A percentile compares a stretch with the other conserved stretches of the same genome.
phyloP scores from a whole-genome alignment of 2,797 vertebrate species.

The Anabacerthia variegaticeps region DNA sequence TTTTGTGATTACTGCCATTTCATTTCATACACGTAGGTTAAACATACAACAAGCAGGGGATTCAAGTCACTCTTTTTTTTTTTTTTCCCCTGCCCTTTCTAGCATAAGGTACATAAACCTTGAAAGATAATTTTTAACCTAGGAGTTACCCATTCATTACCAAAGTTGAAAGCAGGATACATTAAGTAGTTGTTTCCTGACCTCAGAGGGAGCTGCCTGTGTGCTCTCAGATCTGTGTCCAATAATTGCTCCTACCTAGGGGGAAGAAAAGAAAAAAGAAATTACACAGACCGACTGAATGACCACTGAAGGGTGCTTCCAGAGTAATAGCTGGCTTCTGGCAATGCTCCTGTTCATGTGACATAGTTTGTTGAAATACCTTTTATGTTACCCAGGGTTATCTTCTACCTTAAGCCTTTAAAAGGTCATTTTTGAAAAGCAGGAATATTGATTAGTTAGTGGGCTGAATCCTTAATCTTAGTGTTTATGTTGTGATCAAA shows the following conservation, averaged over 20 bases:
- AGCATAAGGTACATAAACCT: conserved; percentile 52
- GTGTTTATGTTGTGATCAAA: not conserved
- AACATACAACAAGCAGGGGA: not conserved
- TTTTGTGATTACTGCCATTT: not conserved
- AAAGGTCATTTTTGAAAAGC: conserved; percentile 4
- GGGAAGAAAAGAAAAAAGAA: conserved; percentile 22
- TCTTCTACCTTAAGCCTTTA: not conserved
- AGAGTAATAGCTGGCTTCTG: conserved; percentile 35
- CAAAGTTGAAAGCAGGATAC: conserved; percentile 44
- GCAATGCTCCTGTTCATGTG: conserved; percentile 7
- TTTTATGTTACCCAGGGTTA: not conserved
- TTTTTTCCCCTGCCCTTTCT: not conserved
- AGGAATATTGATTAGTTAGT: not conserved
- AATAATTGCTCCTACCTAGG: conserved; percentile 47
- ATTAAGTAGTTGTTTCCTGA: conserved; percentile 56
- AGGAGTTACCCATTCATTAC: conserved; percentile 70
- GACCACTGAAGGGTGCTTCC: conserved; percentile 1
- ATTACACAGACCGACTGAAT: not conserved
- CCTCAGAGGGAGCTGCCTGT: not conserved
- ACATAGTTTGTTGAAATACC: conserved; percentile 24
- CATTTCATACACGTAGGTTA: not conserved
- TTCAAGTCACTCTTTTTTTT: not conserved
- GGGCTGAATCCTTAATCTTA: not conserved
- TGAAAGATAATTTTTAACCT: conserved; percentile 78
- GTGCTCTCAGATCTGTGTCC: conserved; percentile 55